Evolutionary conservation across 2,113 vertebrate species (phyloP).

Genomic region (Rutilus rutilus): DNA sequence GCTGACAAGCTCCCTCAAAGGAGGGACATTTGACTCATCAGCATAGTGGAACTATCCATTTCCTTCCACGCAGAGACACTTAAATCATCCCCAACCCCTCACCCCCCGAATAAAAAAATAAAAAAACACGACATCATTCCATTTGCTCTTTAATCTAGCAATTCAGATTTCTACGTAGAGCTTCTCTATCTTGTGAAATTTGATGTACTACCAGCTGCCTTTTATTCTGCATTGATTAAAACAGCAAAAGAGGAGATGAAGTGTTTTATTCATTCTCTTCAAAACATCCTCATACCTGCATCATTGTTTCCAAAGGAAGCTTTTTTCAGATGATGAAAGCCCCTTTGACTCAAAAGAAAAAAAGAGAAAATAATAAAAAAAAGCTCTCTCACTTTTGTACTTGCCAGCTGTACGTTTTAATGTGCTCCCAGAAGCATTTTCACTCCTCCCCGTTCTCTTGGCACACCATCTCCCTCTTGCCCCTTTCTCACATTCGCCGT

Average conservation of each 20-base stretch:
- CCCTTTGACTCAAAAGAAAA: constrained; percentile 67
- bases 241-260: constrained; percentile 46
- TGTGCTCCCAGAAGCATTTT: constrained; percentile 71
- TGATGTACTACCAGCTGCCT: constrained; percentile 40
- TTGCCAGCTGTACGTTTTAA: constrained; percentile 73
- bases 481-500: constrained; percentile 69
- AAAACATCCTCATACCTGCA: constrained; percentile 72
- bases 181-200: constrained; percentile 30
- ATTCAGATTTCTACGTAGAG: constrained; percentile 20
- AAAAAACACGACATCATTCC: neutral
- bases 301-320: constrained; percentile 70
- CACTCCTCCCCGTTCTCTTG: constrained; percentile 59
- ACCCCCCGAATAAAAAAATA: neutral
- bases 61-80: constrained; percentile 48
- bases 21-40: constrained; percentile 58
- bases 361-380: constrained; percentile 54
- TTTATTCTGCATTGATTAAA: constrained; percentile 58
- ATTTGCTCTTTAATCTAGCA: constrained; percentile 27
- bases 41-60: constrained; percentile 45
- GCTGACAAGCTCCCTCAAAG: constrained; percentile 58
- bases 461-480: constrained; percentile 68
- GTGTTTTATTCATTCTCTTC: constrained; percentile 61
- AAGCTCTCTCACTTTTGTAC: constrained; percentile 64
- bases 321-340: constrained; percentile 72
- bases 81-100: constrained; percentile 32